These are phyloP conservation scores for Hafferia zeledoni DNA, from an alignment of 2,797 vertebrate genomes.

Conservation along the genomic window DNA sequence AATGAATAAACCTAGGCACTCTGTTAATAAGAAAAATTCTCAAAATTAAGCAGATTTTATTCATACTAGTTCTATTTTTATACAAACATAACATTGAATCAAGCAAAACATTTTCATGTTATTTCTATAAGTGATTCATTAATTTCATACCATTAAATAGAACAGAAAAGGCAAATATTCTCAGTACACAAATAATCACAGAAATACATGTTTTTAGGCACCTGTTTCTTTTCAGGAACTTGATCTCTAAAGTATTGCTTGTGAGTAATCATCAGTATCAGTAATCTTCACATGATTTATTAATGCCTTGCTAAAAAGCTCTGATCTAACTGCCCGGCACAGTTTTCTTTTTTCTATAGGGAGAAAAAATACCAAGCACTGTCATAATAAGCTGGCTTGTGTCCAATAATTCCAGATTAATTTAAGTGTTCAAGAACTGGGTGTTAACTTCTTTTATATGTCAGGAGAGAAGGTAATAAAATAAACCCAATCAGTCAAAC, in stretches of 20 bases:
- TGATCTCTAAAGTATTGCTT: not conserved
- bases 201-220: not conserved
- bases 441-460: not conserved
- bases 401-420: not conserved
- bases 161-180: not conserved
- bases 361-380: not conserved
- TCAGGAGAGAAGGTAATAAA: constrained; percentile 6
- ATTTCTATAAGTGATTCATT: not conserved
- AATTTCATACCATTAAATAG: not conserved
- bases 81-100: not conserved
- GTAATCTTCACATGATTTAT: constrained; percentile 33
- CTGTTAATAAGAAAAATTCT: not conserved
- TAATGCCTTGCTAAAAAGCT: constrained; percentile 39
- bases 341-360: not conserved
- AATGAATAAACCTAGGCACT: not conserved
- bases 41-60: not conserved
- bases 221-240: not conserved
- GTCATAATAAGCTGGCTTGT: not conserved
- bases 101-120: not conserved
- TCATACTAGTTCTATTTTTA: not conserved
- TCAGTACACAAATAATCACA: not conserved
- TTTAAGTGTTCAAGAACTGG: not conserved
- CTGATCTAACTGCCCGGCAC: not conserved
- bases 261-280: not conserved
- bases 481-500: not conserved